A percentile compares a stretch with the other conserved stretches of the same genome.
Evolutionary conservation across 2,888 invertebrate species (phyloP).

Genomic region (Phyllotreta striolata): DNA sequence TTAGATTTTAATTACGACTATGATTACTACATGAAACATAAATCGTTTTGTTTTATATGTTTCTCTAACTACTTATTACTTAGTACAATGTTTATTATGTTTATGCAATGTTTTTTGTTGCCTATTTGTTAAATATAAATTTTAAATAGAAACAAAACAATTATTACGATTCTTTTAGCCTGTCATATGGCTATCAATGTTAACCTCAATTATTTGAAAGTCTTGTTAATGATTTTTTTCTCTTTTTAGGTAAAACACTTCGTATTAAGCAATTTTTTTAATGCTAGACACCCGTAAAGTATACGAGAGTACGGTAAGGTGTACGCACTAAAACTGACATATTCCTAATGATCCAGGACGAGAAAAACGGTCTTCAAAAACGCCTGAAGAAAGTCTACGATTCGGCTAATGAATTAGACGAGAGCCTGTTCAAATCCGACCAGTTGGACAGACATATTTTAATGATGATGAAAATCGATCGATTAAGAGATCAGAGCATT

Average conservation of each 20-base stretch:
- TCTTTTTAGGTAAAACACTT: constrained; percentile 1
- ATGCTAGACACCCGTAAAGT: constrained; percentile 32
- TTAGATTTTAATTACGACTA: constrained; percentile 16
- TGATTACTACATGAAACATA: neutral
- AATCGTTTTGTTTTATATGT: neutral
- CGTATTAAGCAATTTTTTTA: constrained; percentile 5
- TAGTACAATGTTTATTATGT: constrained; percentile 6
- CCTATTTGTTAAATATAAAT: constrained; percentile 22
- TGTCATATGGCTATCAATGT: constrained; percentile 6
- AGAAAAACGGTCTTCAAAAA: constrained; percentile 35
- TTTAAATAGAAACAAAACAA: constrained; percentile 7
- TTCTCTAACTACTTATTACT: constrained; percentile 6
- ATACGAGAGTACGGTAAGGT: neutral
- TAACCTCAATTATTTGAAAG: constrained; percentile 21
- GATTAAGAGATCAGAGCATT: constrained; percentile 47
- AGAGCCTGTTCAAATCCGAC: constrained; percentile 48
- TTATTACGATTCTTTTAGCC: too few relatives aligned
- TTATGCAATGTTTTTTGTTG: constrained; percentile 27
- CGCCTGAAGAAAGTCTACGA: constrained; percentile 34
- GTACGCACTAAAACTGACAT: constrained; percentile 8
- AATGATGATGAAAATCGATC: constrained; percentile 47
- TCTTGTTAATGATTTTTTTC: constrained; percentile 16
- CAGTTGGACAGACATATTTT: constrained; percentile 50
- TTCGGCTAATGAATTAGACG: constrained; percentile 44
- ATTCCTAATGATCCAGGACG: constrained; percentile 26